Conservation (phyloP, 1,140 invertebrate species). For the Anoplolepis gracilipes region DNA sequence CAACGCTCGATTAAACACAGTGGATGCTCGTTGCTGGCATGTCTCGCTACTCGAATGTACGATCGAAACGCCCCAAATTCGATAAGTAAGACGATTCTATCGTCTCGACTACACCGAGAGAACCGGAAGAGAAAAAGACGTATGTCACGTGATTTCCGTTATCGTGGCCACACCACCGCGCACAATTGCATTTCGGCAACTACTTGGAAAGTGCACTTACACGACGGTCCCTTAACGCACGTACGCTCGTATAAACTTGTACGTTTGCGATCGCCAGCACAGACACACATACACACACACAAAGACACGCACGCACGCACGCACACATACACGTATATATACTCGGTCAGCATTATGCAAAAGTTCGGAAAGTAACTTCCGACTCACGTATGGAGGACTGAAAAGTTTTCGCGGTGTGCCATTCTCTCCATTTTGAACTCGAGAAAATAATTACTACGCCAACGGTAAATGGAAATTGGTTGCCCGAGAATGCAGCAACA, state of each 20-base stretch:
- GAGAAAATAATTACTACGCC: slow-evolving; percentile 69
- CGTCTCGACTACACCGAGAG: neutral
- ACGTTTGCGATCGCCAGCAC: slow-evolving; percentile 21
- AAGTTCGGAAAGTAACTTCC: slow-evolving; percentile 68
- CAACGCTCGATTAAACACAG: slow-evolving; percentile 21
- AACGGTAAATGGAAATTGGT: slow-evolving; percentile 34
- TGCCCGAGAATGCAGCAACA: slow-evolving; percentile 64
- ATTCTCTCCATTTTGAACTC: slow-evolving; percentile 41
- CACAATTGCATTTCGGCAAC: slow-evolving; percentile 65
- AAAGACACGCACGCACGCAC: neutral
- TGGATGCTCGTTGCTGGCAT: neutral
- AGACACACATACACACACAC: no score
- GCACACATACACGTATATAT: neutral
- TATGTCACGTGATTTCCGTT: slow-evolving; percentile 70
- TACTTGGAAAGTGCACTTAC: slow-evolving; percentile 69
- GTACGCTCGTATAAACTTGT: slow-evolving; percentile 28
- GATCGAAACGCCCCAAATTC: slow-evolving; percentile 57
- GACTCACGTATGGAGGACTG: slow-evolving; percentile 11
- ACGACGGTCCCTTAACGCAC: slow-evolving; percentile 45
- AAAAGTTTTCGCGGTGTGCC: slow-evolving; percentile 61
- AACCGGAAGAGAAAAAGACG: slow-evolving; percentile 57
- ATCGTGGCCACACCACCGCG: slow-evolving; percentile 55
- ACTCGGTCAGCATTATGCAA: slow-evolving; percentile 64
- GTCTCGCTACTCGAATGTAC: neutral
- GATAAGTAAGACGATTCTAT: slow-evolving; percentile 59